Conservation (phyloP, 2,888 invertebrate genomes). For the Pasiphila rectangulata region DNA sequence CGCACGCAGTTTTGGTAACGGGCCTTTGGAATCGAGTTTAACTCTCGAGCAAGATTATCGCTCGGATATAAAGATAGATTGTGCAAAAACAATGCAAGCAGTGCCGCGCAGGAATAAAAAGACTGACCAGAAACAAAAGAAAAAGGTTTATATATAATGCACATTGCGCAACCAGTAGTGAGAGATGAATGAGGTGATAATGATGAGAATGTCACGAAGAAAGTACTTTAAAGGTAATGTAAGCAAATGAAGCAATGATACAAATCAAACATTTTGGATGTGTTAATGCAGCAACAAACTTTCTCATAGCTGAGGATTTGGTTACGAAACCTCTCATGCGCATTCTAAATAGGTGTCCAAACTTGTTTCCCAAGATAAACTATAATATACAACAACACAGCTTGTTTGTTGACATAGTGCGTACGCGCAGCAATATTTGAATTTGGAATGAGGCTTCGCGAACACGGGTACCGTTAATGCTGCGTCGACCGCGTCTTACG, state of each 20-base stretch:
- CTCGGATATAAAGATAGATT: background rate
- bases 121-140: too few relatives aligned
- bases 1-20: conserved; percentile 45
- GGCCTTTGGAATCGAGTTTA: conserved; percentile 3
- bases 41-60: background rate
- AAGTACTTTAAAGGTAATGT: background rate
- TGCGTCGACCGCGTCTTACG: conserved; percentile 53
- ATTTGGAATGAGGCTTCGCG: conserved; percentile 63
- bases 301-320: conserved; percentile 13
- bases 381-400: conserved; percentile 34
- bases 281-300: conserved; percentile 13
- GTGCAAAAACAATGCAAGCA: background rate
- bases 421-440: conserved; percentile 58
- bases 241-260: conserved; percentile 14
- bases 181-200: background rate
- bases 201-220: background rate
- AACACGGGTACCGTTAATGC: conserved; percentile 69
- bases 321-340: conserved; percentile 25
- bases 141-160: background rate
- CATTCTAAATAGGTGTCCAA: conserved; percentile 26
- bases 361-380: conserved; percentile 27
- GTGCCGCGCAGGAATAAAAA: background rate
- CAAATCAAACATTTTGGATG: conserved; percentile 11
- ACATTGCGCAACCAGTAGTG: background rate
- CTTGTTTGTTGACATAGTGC: conserved; percentile 56